phyloP scores from a whole-genome alignment of 2,888 invertebrate species.

The Sussaba pulchella region DNA sequence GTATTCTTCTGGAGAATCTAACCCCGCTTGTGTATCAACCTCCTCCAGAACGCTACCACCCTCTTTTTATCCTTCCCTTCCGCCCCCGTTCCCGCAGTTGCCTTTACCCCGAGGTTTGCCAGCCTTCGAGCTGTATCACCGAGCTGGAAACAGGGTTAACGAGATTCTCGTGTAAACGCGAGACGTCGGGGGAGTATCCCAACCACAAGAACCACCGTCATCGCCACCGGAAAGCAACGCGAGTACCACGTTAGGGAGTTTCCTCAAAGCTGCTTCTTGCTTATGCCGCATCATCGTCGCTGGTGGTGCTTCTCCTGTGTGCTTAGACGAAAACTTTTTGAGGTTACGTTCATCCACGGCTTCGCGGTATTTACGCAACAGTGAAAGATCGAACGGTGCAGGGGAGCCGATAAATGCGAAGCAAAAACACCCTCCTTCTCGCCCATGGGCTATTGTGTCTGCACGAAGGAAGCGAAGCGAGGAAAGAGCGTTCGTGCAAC shows the following conservation, averaged over 20 bases:
- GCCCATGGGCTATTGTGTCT: neutral
- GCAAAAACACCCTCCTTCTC: slow-evolving; percentile 7
- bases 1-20: slow-evolving; percentile 15
- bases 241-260: slow-evolving; percentile 36
- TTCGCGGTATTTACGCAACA: slow-evolving; percentile 42
- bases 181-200: slow-evolving; percentile 9
- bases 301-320: neutral
- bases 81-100: slow-evolving; percentile 7
- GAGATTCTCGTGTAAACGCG: slow-evolving; percentile 65
- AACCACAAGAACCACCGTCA: slow-evolving; percentile 1
- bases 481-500: slow-evolving; percentile 22
- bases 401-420: slow-evolving; percentile 17
- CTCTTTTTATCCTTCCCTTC: slow-evolving; percentile 32
- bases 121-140: slow-evolving; percentile 29
- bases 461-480: slow-evolving; percentile 9
- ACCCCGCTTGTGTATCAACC: neutral
- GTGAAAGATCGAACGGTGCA: slow-evolving; percentile 2
- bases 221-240: neutral
- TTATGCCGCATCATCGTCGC: neutral
- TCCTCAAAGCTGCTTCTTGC: neutral
- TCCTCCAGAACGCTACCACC: neutral
- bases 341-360: slow-evolving; percentile 31
- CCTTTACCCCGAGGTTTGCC: slow-evolving; percentile 23
- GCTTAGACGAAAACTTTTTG: slow-evolving; percentile 17
- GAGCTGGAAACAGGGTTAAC: slow-evolving; percentile 67